Evolutionary conservation across 2,113 vertebrate species (phyloP), one percentile per base, ranked within the genome.

Genomic region (Lamprotornis superbus): DNA sequence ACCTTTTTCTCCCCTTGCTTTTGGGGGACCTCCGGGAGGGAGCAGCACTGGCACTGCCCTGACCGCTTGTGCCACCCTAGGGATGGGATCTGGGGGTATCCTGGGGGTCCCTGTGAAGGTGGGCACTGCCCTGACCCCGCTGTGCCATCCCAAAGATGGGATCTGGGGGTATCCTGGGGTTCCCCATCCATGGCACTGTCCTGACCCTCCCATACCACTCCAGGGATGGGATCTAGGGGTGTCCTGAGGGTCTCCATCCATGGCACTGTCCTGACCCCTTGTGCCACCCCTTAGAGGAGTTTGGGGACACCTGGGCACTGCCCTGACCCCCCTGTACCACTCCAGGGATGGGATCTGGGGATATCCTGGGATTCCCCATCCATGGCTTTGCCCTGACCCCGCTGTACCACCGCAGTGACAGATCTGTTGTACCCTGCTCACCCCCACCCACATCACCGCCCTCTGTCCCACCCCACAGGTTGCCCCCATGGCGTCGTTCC

Each of bases 401-500:
- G 11, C 27, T 6, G 25, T 28, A 1, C 25, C 60, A 63, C 25
- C 60, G 28, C 52, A 30, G 6, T 11, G 28, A 11, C 52, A 6
- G 52, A 30, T 18, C 52, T 18, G 16, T 11, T 11, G 15, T 30
- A 7, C 52, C 52, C 17, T 31, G 27, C 27, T 15, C 50, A 18
- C 33, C 42, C 21, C 22, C 25, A 0, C 4, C 40, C 24, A 20
- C 5, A 6, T 3, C 33, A 1, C 33, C 4, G 2, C 73, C n/a
- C 44, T 1, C 27, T 2, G 0, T 2, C 44, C 44, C 35, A 8
- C 33, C 25, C 74, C 40, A 0, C 61, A 67, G 77, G 61, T 31
- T 31, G 10, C 40, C 77, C 15, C 77, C 63, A 82, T 82, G 95
- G 96, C 93, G 3, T 83, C 85, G 10, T 96, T 75, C 94, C 69